Evolutionary conservation across 2,888 invertebrate species (phyloP), one percentile per base, ranked within the genome.

Genomic region (Drosophila imparisetae): DNA sequence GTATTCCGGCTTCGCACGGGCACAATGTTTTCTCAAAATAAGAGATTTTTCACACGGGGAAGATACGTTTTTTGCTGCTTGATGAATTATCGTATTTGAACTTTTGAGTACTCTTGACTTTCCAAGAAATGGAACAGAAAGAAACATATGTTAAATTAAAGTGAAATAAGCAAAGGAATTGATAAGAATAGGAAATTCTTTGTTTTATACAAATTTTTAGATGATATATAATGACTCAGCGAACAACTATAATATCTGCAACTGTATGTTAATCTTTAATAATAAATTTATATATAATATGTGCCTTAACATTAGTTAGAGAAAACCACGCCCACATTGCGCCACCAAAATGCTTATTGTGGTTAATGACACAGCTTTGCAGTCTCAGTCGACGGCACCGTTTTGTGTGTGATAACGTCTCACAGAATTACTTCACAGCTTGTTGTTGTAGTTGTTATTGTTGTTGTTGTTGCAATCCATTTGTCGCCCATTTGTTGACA

Each of bases 401-500:
- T 32, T 40, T 2, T 11, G 60, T 40, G 40, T 70, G 36, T 79
- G 79, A 78, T 78, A 78, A 78, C 63, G 64, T 10, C 21, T 10
- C 55, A 24, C 57, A 68, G 72, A 68, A 72, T 79, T 79, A 78
- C 78, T 62, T 75, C 78, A 79, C 45, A 42, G 29, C 7, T 53
- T 29, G 45, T 48, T 60, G 21, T 40, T 64, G 60, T 13, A 45
- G 40, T 34, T 54, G 61, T 42, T 45, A 59, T 54, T 15, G n/a
- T n/a, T 64, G 50, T 48, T 65, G 38, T 63, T 72, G 50, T 73
- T 67, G 67, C 72, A 60, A 65, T 57, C 53, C 64, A 65, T 66
- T 78, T 87, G 76, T 87, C 73, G 78, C 83, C 68, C 78, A 76
- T 70, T 84, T 82, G 75, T 72, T 78, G 59, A 72, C 74, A 73